Base-by-base conservation (phyloP, 2,113 vertebrate species). In the Rhea americana region DNA sequence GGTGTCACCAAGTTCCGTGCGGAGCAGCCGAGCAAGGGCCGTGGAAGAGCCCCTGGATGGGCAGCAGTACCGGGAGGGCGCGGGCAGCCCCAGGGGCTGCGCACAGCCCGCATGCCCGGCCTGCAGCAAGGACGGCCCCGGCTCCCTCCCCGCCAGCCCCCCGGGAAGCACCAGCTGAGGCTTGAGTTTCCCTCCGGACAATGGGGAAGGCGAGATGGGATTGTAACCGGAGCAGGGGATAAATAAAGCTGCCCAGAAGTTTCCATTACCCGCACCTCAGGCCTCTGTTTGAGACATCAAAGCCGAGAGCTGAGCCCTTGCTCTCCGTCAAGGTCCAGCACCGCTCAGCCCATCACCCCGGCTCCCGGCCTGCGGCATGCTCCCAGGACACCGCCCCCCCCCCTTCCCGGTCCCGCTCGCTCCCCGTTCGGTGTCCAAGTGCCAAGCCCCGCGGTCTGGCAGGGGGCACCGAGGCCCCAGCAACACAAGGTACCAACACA, bases 231-330 rank as follows among this genome's bases (percentile, higher is more conserved):
- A 96, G 85, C 32, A 0, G 68, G 56, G 89, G 84, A 92, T 95
- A 96, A 96, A 96, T 95, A 90, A 95, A 94, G 94, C 93, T 82
- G 75, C 85, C 65, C 88, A 87, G 67, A 95, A 91, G 90, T 95
- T 95, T 95, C 93, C 94, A 95, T 94, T 87, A 82, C 90, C 87
- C 18, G 0, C 76, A 90, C 47, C 72, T 79, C 5, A 0, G 13
- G 11, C 62, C 91, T 39, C 92, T 53, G 77, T 1, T 1, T 67
- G 70, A 66, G 28, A 92, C 77, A 92, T 81, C 89, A 89, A 92
- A 92, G 82, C 43, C 18, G 12, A 37, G 41, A 37, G 61, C 61
- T 4, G 43, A 94, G 48, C 32, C 65, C 70, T 41, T 37, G n/a
- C 24, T 2, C 58, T 41, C 58, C 32, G 17, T 35, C 55, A 35